Percentiles rank a stretch among this genome's conserved stretches.
These are phyloP conservation scores for Rhyacophila evoluta DNA, from an alignment of 2,888 invertebrate genomes.

Conservation along the genomic window DNA sequence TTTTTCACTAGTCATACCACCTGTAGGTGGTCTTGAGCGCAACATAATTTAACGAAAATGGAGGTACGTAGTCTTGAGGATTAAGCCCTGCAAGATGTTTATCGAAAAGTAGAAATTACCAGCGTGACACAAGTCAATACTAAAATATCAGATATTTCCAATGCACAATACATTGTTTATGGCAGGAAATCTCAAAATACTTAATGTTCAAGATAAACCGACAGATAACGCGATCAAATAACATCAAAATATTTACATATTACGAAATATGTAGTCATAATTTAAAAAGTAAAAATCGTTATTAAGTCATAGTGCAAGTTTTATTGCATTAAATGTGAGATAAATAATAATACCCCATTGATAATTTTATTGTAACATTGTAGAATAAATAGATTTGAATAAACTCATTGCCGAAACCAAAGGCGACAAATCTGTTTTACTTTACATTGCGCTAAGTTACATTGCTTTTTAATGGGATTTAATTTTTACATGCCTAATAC, in stretches of 20 bases:
- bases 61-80: too few relatives aligned
- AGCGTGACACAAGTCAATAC: neutral
- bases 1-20: too few relatives aligned
- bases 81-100: too few relatives aligned
- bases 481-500: too few relatives aligned
- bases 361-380: too few relatives aligned
- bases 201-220: neutral
- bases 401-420: too few relatives aligned
- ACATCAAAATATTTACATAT: neutral
- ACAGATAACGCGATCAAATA: neutral
- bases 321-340: neutral
- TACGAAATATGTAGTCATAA: neutral
- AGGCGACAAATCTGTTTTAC: too few relatives aligned
- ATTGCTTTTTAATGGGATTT: too few relatives aligned
- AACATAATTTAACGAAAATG: too few relatives aligned
- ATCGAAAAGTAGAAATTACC: neutral
- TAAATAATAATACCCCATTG: neutral
- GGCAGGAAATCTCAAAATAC: neutral
- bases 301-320: neutral
- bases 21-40: too few relatives aligned
- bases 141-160: neutral
- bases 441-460: too few relatives aligned
- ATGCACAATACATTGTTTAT: constrained; percentile 9
- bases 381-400: too few relatives aligned
- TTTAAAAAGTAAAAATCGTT: neutral